These are phyloP conservation scores for Corynorhinus townsendii DNA, from an alignment of 2,113 vertebrate species.

Conservation along the genomic window DNA sequence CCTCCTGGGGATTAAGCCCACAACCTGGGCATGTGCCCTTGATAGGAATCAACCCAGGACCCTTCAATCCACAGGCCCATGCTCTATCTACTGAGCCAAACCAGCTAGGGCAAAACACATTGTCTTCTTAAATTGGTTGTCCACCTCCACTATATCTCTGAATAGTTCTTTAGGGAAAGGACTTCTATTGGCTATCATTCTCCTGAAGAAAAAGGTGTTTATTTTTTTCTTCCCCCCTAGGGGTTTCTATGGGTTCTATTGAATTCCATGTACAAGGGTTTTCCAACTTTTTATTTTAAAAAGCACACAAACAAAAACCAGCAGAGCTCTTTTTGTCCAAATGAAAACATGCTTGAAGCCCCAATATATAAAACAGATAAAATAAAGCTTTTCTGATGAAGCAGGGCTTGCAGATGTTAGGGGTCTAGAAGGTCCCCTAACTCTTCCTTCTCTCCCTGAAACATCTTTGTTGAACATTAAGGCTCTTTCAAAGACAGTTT, in stretches of 20 bases:
- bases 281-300: neutral
- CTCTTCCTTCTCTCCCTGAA: neutral
- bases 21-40: too few relatives aligned
- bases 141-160: neutral
- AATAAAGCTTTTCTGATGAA: conserved; percentile 15
- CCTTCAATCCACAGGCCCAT: too few relatives aligned
- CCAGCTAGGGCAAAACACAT: neutral
- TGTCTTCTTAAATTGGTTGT: neutral
- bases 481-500: neutral
- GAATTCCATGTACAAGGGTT: neutral
- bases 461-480: neutral
- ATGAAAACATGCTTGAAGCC: neutral
- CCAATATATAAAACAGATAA: neutral
- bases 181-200: neutral
- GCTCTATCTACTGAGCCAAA: too few relatives aligned
- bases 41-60: too few relatives aligned
- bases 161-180: neutral
- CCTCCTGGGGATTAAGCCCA: too few relatives aligned
- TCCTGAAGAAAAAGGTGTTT: neutral
- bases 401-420: neutral
- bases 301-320: neutral
- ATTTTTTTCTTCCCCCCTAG: neutral
- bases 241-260: neutral
- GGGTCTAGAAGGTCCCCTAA: neutral
- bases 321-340: neutral